Base-by-base conservation (phyloP, 2,888 invertebrate species). In the Margaritifera margaritifera region DNA sequence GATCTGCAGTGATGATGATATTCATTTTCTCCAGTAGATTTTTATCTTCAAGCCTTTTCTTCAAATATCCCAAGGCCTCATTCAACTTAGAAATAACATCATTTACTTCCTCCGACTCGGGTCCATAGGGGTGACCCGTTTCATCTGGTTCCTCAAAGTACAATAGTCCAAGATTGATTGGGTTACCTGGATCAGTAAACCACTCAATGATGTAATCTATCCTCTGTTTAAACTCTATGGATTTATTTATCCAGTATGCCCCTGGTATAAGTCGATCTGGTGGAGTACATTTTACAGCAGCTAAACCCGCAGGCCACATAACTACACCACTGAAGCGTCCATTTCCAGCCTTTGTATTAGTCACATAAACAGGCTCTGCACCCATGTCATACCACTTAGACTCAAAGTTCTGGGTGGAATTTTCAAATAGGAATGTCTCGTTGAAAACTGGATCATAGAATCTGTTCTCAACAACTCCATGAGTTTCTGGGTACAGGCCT, bases 131-230 rank as follows among this genome's bases (percentile, higher is more conserved):
- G 87, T 94, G 94, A 1, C 92, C 93, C 69, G 81, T 75, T 31
- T 91, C 90, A 88, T 94, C 94, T 0, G 94, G 94, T 80, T 94
- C 93, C 78, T 93, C 93, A 80, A 94, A 92, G 82, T 94, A 94
- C 56, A 94, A 66, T 89, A 93, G 91, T 2, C 93, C 92, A 66
- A 94, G 89, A 90, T 94, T 94, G 1, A 93, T 93, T 11, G 94
- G 94, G 62, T 90, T 91, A 25, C 76, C 71, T 27, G 80, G 64
- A n/a, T 74, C 68, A 11, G 78, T 70, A 66, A 88, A 84, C 87
- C 87, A 87, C 8, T 79, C 62, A 15, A 87, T 71, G 19, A 86
- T 56, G 8, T 66, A 68, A 65, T 86, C 83, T 6, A 86, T 74
- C 54, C 84, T 73, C 22, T 69, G 42, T 20, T 78, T 67, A 66